A percentile compares a stretch with the other conserved stretches of the same genome.
These are phyloP conservation scores for Sussaba pulchella DNA, from an alignment of 2,888 invertebrate genomes.

Conservation along the genomic window DNA sequence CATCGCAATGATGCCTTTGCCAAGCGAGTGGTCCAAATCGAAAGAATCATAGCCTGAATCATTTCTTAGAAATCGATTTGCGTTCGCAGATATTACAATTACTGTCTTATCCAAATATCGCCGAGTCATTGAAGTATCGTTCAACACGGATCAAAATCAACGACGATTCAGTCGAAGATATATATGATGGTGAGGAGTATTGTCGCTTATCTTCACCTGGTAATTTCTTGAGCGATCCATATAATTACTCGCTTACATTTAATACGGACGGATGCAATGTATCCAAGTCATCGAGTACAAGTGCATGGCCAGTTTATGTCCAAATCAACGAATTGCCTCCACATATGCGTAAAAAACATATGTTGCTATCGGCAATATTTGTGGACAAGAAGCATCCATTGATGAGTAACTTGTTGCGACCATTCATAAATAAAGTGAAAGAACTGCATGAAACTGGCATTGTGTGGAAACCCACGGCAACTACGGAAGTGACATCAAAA, in stretches of 20 bases:
- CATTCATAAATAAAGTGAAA: constrained; percentile 18
- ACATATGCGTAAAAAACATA: constrained; percentile 50
- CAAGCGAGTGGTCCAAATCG: too few relatives aligned
- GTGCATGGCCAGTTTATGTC: constrained; percentile 52
- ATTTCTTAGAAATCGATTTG: constrained; percentile 13
- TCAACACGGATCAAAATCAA: constrained; percentile 35
- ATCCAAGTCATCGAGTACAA: constrained; percentile 44
- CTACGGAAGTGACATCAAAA: background rate
- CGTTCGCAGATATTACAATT: constrained; percentile 8
- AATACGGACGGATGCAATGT: constrained; percentile 56
- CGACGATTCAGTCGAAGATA: constrained; percentile 40
- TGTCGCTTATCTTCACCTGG: constrained; percentile 7
- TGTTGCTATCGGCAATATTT: constrained; percentile 44
- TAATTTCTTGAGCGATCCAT: constrained; percentile 29
- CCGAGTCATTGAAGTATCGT: constrained; percentile 29
- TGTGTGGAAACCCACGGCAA: constrained; percentile 1
- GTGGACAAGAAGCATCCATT: constrained; percentile 45
- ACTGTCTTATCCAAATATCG: constrained; percentile 4
- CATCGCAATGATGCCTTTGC: too few relatives aligned
- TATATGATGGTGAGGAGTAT: constrained; percentile 43
- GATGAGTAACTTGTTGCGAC: constrained; percentile 32
- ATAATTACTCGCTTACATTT: constrained; percentile 46
- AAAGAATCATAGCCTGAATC: background rate
- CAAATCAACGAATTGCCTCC: constrained; percentile 51
- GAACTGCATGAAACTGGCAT: constrained; percentile 29